Evolutionary conservation across 2,888 invertebrate genomes (phyloP).

Genomic region (Tetheella fluctuosa): DNA sequence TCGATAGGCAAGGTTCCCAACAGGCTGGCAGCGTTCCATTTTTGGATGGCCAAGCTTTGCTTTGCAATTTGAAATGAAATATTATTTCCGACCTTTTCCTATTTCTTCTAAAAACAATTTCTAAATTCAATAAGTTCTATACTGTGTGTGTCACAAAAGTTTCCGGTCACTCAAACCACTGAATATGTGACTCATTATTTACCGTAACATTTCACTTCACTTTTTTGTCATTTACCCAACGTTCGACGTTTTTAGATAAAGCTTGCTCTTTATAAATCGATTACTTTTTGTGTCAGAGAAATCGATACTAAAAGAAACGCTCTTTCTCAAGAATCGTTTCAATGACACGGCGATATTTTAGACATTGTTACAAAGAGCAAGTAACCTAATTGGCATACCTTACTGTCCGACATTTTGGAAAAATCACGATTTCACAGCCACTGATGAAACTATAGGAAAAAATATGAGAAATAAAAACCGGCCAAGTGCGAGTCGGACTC

Average conservation of each 20-base stretch:
- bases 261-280: slow-evolving; percentile 38
- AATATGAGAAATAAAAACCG: too few species aligned
- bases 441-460: too few species aligned
- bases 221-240: slow-evolving; percentile 19
- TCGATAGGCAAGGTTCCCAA: too few species aligned
- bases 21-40: too few species aligned
- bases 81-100: neutral
- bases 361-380: slow-evolving; percentile 36
- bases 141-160: neutral
- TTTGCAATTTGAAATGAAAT: too few species aligned
- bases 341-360: slow-evolving; percentile 45
- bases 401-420: too few species aligned
- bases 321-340: slow-evolving; percentile 44
- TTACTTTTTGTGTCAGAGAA: slow-evolving; percentile 61
- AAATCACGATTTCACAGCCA: neutral
- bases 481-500: too few species aligned
- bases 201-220: slow-evolving; percentile 1
- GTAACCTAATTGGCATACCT: too few species aligned
- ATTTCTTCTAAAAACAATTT: neutral
- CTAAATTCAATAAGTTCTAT: neutral
- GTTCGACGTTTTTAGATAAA: slow-evolving; percentile 22
- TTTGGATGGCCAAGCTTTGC: too few species aligned
- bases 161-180: neutral
- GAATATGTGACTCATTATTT: neutral
- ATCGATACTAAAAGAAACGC: slow-evolving; percentile 49